Conservation (phyloP, 2,888 invertebrate species). For the Dasysyrphus tricinctus region DNA sequence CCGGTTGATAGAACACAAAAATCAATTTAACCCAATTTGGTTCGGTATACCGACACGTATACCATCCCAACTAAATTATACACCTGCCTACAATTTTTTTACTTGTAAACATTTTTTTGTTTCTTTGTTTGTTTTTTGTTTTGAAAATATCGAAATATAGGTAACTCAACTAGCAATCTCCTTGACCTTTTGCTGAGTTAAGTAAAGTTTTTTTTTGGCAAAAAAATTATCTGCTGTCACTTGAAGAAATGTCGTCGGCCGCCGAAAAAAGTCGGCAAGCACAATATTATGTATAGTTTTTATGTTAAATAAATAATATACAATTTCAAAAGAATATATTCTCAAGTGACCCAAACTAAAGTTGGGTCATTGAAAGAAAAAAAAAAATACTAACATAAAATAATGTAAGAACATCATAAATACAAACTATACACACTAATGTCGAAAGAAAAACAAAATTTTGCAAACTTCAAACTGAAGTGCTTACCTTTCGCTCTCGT, state of each 20-base stretch:
- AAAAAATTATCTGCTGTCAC: conserved; percentile 9
- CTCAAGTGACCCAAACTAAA: conserved; percentile 24
- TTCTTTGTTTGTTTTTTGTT: background rate
- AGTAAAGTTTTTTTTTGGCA: conserved; percentile 1
- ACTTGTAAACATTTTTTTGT: conserved; percentile 4
- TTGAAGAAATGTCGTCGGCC: background rate
- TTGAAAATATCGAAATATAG: conserved; percentile 36
- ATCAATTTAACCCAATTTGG: conserved; percentile 42
- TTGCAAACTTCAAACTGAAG: conserved; percentile 39
- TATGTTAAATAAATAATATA: too few species aligned
- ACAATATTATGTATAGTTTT: too few species aligned
- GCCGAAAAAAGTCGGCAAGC: conserved; percentile 35
- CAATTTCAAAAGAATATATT: conserved; percentile 38
- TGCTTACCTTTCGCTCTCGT: conserved; percentile 70
- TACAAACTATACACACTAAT: background rate
- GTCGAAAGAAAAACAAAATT: conserved; percentile 43
- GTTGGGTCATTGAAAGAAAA: conserved; percentile 46
- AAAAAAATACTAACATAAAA: conserved; percentile 45
- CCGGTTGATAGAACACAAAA: conserved; percentile 37
- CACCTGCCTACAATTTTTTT: conserved; percentile 14
- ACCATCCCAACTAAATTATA: conserved; percentile 9
- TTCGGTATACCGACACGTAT: conserved; percentile 18
- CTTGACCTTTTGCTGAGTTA: conserved; percentile 58
- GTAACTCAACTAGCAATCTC: conserved; percentile 35
- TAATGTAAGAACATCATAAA: background rate